Evolutionary conservation across 2,888 invertebrate genomes (phyloP).

Genomic region (Lithosia quadra): DNA sequence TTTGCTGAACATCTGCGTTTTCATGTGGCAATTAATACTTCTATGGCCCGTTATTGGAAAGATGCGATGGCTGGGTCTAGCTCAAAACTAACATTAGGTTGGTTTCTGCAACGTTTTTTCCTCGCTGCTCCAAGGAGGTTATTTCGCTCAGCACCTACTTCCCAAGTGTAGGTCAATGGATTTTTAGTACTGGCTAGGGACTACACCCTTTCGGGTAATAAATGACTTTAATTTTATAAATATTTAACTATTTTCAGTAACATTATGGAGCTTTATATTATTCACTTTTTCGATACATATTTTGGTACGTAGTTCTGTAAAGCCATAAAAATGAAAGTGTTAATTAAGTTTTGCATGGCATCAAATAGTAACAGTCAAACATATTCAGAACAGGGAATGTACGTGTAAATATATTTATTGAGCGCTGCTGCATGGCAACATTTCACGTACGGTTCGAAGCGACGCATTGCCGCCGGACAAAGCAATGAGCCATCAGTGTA

Average conservation of each 20-base stretch:
- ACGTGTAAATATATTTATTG: slow-evolving; percentile 37
- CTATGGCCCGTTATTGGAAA: not conserved
- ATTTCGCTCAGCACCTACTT: too few relatives aligned
- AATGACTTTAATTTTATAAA: too few relatives aligned
- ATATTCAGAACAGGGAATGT: slow-evolving; percentile 25
- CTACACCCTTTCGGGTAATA: not conserved
- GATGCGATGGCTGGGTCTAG: too few relatives aligned
- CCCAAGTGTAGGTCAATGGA: too few relatives aligned
- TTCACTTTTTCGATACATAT: not conserved
- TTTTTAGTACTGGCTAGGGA: too few relatives aligned
- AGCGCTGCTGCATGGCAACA: slow-evolving; percentile 26
- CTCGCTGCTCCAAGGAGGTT: too few relatives aligned
- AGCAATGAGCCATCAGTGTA: slow-evolving; percentile 28
- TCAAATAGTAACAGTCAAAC: slow-evolving; percentile 23
- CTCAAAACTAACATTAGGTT: too few relatives aligned
- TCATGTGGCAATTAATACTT: not conserved
- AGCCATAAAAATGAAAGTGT: not conserved
- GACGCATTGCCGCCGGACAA: slow-evolving; percentile 44
- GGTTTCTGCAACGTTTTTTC: too few relatives aligned
- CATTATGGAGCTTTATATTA: not conserved
- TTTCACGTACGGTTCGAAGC: slow-evolving; percentile 34
- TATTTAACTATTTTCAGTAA: too few relatives aligned
- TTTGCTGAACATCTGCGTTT: not conserved
- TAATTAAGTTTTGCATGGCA: slow-evolving; percentile 25
- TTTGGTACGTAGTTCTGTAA: not conserved